These are phyloP conservation scores for Ornithoptera alexandrae DNA, from an alignment of 2,888 invertebrate genomes.

Conservation along the genomic window DNA sequence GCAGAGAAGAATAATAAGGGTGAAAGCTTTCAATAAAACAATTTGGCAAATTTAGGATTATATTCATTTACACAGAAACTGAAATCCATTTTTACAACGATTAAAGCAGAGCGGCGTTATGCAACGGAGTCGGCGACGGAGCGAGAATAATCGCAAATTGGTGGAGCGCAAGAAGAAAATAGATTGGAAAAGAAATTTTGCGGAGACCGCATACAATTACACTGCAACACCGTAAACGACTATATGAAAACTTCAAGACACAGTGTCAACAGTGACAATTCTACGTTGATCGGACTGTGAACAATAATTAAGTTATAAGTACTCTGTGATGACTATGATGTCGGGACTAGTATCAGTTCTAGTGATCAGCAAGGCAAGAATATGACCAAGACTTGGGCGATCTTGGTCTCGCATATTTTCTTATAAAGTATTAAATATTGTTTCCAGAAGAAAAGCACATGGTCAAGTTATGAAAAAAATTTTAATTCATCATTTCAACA, in stretches of 20 bases:
- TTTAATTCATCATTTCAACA: no score
- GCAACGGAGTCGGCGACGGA: conserved; percentile 11
- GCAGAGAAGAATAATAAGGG: not conserved
- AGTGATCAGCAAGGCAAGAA: no score
- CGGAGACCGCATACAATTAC: conserved; percentile 6
- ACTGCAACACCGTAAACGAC: not conserved
- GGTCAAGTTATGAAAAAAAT: no score
- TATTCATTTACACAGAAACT: not conserved
- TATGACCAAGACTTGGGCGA: no score
- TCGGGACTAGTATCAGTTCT: no score
- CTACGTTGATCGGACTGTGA: no score
- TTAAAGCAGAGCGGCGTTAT: conserved; percentile 13
- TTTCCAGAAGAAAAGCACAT: no score
- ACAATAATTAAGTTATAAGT: no score
- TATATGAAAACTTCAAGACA: not conserved
- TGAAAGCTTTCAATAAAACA: not conserved
- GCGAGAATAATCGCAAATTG: conserved; percentile 26
- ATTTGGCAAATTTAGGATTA: not conserved
- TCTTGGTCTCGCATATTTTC: no score
- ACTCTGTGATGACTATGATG: no score
- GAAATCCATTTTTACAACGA: conserved; percentile 19
- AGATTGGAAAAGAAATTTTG: conserved; percentile 26
- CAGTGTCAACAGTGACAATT: no score
- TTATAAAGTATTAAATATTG: no score
- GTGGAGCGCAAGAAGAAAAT: conserved; percentile 19